These are phyloP conservation scores for Grallaria varia DNA, from an alignment of 2,113 vertebrate species.

Conservation along the genomic window DNA sequence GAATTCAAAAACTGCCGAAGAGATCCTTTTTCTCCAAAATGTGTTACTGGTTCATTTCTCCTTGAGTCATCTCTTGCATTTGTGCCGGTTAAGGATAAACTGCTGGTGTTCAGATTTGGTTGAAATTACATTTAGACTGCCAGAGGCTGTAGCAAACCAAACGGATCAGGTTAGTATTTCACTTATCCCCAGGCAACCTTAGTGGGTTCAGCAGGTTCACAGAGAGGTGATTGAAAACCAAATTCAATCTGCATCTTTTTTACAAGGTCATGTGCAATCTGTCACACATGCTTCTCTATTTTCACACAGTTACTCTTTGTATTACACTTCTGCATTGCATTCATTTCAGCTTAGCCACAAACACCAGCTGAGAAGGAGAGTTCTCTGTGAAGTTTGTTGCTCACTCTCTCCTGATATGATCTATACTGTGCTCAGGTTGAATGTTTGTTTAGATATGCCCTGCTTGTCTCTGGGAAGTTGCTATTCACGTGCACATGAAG, in stretches of 20 bases:
- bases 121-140: conserved; percentile 2
- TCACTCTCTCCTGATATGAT: neutral
- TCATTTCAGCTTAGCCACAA: conserved; percentile 17
- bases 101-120: conserved; percentile 10
- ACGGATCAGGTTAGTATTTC: conserved; percentile 36
- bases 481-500: neutral
- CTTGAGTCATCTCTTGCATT: neutral
- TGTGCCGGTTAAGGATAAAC: neutral
- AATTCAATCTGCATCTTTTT: neutral
- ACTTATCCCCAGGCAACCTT: conserved; percentile 15
- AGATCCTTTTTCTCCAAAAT: neutral
- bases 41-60: neutral
- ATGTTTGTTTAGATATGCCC: neutral
- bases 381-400: neutral
- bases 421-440: neutral
- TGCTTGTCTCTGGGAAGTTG: neutral
- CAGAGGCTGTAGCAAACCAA: conserved; percentile 18
- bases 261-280: neutral
- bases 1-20: neutral
- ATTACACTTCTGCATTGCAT: neutral
- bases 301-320: neutral
- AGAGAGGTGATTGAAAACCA: neutral
- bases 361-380: neutral
- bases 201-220: neutral
- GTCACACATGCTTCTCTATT: conserved; percentile 13